Evolutionary conservation across 2,113 vertebrate genomes (phyloP).

Genomic region (Camarhynchus parvulus): DNA sequence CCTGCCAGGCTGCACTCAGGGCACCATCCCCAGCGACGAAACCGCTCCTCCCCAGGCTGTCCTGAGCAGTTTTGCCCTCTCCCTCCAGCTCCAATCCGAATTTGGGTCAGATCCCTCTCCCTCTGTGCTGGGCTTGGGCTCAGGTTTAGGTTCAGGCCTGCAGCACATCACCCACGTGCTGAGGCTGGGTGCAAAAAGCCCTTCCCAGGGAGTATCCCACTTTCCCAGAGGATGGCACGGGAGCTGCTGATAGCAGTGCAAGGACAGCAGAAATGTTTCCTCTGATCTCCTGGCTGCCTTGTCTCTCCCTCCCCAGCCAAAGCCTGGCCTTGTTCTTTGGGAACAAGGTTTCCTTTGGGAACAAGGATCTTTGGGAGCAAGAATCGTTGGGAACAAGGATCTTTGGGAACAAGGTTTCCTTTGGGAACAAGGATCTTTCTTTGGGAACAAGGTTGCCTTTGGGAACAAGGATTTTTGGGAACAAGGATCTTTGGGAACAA

Average conservation of each 20-base stretch:
- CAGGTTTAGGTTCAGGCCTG: neutral
- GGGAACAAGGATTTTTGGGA: neutral
- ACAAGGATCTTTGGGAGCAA: neutral
- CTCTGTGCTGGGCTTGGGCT: neutral
- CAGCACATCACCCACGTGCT: neutral
- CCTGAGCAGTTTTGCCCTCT: neutral
- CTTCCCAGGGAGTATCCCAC: accelerated
- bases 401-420: neutral
- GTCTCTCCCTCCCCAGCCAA: neutral
- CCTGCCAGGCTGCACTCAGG: neutral
- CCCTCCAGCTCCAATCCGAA: neutral
- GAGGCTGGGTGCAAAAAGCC: neutral
- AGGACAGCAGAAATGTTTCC: neutral
- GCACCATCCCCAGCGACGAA: neutral
- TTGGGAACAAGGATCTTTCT: neutral
- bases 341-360: neutral
- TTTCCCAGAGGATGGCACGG: neutral
- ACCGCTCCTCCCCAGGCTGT: neutral
- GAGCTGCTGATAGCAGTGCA: accelerated
- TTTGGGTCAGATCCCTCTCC: neutral
- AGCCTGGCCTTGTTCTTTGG: neutral
- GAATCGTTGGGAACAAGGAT: neutral
- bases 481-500: neutral
- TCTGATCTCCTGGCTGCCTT: neutral
- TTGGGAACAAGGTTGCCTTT: neutral